Evolutionary conservation across 2,797 vertebrate species (phyloP), one percentile per base, ranked within the genome.

Genomic region (Tapera naevia): DNA sequence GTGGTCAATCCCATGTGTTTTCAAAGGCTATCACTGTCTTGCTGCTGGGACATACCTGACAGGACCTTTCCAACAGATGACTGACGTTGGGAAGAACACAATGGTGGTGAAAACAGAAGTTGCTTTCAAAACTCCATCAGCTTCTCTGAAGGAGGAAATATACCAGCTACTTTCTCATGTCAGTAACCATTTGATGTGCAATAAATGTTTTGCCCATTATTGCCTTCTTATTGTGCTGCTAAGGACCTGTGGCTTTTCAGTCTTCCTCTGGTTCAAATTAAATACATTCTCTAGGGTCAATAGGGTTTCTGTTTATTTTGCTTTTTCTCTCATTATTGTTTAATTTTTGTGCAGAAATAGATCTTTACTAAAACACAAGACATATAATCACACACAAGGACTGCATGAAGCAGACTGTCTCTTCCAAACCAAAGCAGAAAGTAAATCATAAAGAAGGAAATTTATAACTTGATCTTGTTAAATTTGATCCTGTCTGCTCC

Each of bases 401-500:
- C 48, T 48, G 4, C 53, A 70, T 51, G 25, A 80, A 87, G 60
- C 25, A 86, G 69, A 71, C 17, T 54, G 11, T 46, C n/a, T 83
- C 58, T 65, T 86, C 57, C 65, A 80, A 89, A 83, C 41, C 19
- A 71, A 81, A 86, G 53, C 17, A 78, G 65, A 90, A 79, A 74
- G 45, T 17, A 85, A 73, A 70, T n/a, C 5, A 22, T 33, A 58
- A 80, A 73, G 11, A 65, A 60, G 54, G 54, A 80, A 76, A 89
- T 56, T 30, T 45, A 28, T n/a, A 80, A 70, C 48, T 75, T 62
- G 9, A 7, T 62, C 21, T 28, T 65, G 18, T 33, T 85, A 67
- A 73, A 89, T 76, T 91, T 75, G 51, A 73, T 72, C 89, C 48
- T 82, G 16, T 32, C 71, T 91, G 21, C 61, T 92, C 35, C 84